Conservation (phyloP, 2,888 invertebrate species). For the Leuctra nigra region DNA sequence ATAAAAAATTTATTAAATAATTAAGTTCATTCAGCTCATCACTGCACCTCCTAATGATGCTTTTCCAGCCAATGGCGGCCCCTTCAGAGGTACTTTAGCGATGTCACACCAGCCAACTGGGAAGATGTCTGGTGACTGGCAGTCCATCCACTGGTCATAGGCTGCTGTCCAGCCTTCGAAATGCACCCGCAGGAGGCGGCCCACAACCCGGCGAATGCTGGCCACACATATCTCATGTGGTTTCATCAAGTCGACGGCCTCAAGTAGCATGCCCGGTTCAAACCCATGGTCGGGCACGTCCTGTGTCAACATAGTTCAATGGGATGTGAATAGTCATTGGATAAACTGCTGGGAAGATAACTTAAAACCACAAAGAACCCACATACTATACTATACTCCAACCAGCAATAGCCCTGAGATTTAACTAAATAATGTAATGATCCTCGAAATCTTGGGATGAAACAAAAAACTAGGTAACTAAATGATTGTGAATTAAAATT, state of each 20-base stretch:
- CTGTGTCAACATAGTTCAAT: slow-evolving; percentile 34
- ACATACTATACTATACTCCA: too few species aligned
- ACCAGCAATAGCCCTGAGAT: too few species aligned
- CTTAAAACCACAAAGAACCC: too few species aligned
- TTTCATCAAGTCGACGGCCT: slow-evolving; percentile 96
- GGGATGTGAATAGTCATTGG: neutral
- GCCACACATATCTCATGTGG: slow-evolving; percentile 93
- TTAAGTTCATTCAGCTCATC: too few species aligned
- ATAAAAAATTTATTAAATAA: neutral
- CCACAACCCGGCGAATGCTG: slow-evolving; percentile 84
- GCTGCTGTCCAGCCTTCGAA: slow-evolving; percentile 98
- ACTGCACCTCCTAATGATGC: neutral
- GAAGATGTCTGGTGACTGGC: slow-evolving; percentile 91
- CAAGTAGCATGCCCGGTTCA: slow-evolving; percentile 84
- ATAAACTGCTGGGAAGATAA: neutral
- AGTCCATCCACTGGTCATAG: slow-evolving; percentile 97
- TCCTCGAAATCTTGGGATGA: too few species aligned
- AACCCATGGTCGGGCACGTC: slow-evolving; percentile 82
- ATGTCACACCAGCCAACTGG: slow-evolving; percentile 95
- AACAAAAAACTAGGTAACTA: neutral
- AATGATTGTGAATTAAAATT: too few species aligned
- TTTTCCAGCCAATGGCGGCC: slow-evolving; percentile 47
- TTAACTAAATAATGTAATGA: too few species aligned
- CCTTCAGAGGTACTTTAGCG: slow-evolving; percentile 85
- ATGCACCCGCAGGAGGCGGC: slow-evolving; percentile 78